Percentiles rank a stretch among this genome's conserved stretches.
phyloP scores from a whole-genome alignment of 2,888 invertebrate species.

The Alcis repandata region DNA sequence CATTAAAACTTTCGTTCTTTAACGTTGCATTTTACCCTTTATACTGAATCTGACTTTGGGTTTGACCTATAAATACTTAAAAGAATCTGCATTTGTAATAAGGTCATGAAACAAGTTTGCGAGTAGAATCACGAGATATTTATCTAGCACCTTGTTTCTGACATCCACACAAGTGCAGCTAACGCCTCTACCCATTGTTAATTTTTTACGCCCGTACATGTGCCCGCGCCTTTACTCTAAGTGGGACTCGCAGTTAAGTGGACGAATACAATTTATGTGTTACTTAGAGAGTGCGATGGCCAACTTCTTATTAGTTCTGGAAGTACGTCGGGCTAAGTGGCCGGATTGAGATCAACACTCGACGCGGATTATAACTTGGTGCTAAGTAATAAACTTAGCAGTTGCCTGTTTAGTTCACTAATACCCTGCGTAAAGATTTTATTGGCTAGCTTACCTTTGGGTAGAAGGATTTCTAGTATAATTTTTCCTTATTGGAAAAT shows the following conservation, averaged over 20 bases:
- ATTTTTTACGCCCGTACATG: slow-evolving; percentile 14
- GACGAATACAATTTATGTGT: slow-evolving; percentile 50
- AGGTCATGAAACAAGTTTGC: too few species aligned
- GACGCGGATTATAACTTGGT: slow-evolving; percentile 33
- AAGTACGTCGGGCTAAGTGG: slow-evolving; percentile 43
- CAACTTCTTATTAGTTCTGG: slow-evolving; percentile 45
- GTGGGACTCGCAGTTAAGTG: slow-evolving; percentile 45
- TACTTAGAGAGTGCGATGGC: slow-evolving; percentile 47
- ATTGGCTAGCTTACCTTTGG: slow-evolving; percentile 11
- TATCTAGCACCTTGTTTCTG: too few species aligned
- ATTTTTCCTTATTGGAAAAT: too few species aligned
- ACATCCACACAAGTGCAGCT: not conserved
- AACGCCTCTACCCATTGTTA: not conserved
- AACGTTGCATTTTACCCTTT: too few species aligned
- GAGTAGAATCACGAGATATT: too few species aligned
- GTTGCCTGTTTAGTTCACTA: slow-evolving; percentile 26
- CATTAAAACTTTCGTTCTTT: too few species aligned
- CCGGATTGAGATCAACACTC: slow-evolving; percentile 42
- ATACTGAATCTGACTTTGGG: too few species aligned
- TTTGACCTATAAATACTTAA: too few species aligned
- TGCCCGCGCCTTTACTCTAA: slow-evolving; percentile 37
- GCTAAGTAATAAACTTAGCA: slow-evolving; percentile 37
- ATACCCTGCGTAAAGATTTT: slow-evolving; percentile 25
- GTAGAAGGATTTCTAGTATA: too few species aligned
- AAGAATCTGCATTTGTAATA: too few species aligned